These are phyloP conservation scores for Motacilla alba DNA, from an alignment of 2,113 vertebrate species.

Conservation along the genomic window DNA sequence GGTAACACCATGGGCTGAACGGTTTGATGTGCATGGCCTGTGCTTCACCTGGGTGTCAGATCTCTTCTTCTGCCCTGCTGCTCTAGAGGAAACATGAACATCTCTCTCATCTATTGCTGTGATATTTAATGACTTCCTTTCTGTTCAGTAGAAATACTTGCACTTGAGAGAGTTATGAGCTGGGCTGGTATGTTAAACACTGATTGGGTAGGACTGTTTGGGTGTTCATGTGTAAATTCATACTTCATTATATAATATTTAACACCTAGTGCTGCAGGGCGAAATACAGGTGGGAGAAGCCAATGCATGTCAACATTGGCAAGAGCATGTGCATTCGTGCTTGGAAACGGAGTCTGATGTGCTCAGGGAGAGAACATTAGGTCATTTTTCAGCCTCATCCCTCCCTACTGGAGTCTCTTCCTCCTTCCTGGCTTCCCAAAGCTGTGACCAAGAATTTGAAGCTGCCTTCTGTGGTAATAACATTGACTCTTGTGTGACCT, in stretches of 20 bases:
- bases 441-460: not conserved
- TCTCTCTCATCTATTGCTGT: not conserved
- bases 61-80: not conserved
- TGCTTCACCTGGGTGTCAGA: not conserved
- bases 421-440: not conserved
- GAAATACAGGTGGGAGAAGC: not conserved
- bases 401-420: not conserved
- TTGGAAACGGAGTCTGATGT: not conserved
- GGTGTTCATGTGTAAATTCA: not conserved
- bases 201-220: not conserved
- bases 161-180: not conserved
- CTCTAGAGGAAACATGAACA: not conserved
- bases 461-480: not conserved
- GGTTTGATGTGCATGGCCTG: not conserved
- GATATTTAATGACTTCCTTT: not conserved
- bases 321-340: not conserved
- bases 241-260: not conserved
- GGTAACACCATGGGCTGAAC: not conserved
- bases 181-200: not conserved
- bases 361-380: not conserved
- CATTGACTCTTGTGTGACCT: not conserved
- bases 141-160: not conserved
- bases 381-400: not conserved
- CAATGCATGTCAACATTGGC: not conserved
- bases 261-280: not conserved